phyloP scores from a whole-genome alignment of 2,113 vertebrate genomes.

The Morone chrysops region DNA sequence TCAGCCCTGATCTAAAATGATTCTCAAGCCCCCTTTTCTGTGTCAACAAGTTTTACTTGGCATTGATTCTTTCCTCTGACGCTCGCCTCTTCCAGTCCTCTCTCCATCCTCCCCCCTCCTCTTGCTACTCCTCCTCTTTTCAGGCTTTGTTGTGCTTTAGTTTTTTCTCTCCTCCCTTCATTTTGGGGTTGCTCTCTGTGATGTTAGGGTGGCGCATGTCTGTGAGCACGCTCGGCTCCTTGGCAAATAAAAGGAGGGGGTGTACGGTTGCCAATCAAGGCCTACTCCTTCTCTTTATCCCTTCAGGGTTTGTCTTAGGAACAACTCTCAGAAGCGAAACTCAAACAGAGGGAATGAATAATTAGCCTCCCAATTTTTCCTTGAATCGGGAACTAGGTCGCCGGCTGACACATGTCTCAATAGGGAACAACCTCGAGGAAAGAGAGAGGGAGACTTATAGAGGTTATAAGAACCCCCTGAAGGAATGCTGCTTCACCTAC shows the following conservation, averaged over 20 bases:
- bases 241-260: constrained; percentile 77
- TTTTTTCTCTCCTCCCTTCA: constrained; percentile 66
- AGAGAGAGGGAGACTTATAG: constrained; percentile 56
- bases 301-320: constrained; percentile 73
- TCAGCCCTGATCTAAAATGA: constrained; percentile 33
- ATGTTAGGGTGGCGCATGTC: constrained; percentile 74
- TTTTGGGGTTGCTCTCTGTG: constrained; percentile 71
- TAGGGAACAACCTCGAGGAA: constrained; percentile 58
- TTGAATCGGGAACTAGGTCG: constrained; percentile 74
- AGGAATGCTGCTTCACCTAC: constrained; percentile 65
- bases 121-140: constrained; percentile 61
- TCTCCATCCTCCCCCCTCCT: constrained; percentile 48
- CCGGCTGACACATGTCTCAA: constrained; percentile 70
- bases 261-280: constrained; percentile 77
- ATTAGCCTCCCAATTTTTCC: constrained; percentile 70
- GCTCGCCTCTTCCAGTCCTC: constrained; percentile 66
- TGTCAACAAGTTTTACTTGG: constrained; percentile 79
- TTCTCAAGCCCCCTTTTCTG: constrained; percentile 55
- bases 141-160: constrained; percentile 70
- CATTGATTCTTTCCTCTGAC: constrained; percentile 59
- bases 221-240: constrained; percentile 65
- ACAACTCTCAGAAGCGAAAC: constrained; percentile 67
- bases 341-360: constrained; percentile 78
- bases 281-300: constrained; percentile 74
- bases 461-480: constrained; percentile 57